Evolutionary conservation across 30 jellyfish, hydroid and myxozoan species (phyloP).

Genomic region (Chrysaora quinquecirrha): DNA sequence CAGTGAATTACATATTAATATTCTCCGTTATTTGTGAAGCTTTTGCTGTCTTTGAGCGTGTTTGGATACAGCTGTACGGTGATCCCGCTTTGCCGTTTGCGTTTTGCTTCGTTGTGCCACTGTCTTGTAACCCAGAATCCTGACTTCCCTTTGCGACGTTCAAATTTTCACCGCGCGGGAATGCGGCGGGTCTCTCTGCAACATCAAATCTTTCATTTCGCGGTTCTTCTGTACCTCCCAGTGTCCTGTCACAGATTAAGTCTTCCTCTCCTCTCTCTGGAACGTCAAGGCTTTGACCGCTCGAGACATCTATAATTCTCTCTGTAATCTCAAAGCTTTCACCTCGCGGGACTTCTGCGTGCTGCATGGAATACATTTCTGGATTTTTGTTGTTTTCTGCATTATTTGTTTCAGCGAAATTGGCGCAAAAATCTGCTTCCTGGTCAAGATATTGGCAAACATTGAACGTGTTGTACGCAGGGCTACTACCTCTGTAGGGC

Average conservation of each 20-base stretch:
- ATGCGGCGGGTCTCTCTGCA: neutral
- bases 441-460: too few species aligned
- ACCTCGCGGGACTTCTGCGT: neutral
- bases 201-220: neutral
- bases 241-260: too few species aligned
- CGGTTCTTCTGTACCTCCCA: too few species aligned
- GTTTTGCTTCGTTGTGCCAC: neutral
- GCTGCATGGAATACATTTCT: neutral
- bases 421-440: neutral
- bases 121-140: neutral
- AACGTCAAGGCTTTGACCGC: neutral
- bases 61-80: neutral
- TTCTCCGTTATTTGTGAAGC: too few species aligned
- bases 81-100: neutral
- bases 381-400: too few species aligned
- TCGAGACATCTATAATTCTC: neutral
- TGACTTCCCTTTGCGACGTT: neutral
- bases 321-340: neutral
- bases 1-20: too few species aligned
- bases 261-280: neutral
- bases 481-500: too few species aligned
- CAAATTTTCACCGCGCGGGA: neutral
- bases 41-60: constrained; percentile 8
- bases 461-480: too few species aligned
- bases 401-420: too few species aligned